Evolutionary conservation across 2,113 vertebrate genomes (phyloP).

Genomic region (Octodon degus): DNA sequence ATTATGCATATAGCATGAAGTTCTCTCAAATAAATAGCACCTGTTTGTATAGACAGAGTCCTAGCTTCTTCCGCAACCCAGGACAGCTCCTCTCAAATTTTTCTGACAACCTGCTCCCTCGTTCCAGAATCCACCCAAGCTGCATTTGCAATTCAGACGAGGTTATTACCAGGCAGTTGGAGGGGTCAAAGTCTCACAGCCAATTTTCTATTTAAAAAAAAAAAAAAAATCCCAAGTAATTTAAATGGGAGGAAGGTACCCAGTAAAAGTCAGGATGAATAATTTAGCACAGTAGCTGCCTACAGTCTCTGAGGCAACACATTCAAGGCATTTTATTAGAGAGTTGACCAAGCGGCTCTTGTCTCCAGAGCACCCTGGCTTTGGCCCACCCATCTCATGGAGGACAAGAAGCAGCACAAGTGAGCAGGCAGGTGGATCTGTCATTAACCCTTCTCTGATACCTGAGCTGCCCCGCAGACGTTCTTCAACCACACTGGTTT

Average conservation of each 20-base stretch:
- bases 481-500: not conserved
- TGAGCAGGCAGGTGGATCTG: not conserved
- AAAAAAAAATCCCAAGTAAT: constrained; percentile 77
- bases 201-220: constrained; percentile 73
- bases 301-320: constrained; percentile 36
- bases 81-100: constrained; percentile 34
- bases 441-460: constrained; percentile 46
- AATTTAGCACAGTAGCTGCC: constrained; percentile 68
- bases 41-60: constrained; percentile 39
- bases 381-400: not conserved
- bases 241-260: constrained; percentile 77
- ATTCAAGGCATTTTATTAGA: constrained; percentile 47
- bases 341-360: not conserved
- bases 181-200: constrained; percentile 77
- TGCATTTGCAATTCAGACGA: constrained; percentile 71
- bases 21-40: constrained; percentile 65
- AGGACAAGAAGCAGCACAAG: not conserved
- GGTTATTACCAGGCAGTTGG: constrained; percentile 74
- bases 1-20: constrained; percentile 37
- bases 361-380: constrained; percentile 51
- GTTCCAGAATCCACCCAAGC: constrained; percentile 48
- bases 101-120: constrained; percentile 37
- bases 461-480: not conserved
- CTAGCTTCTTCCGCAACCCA: not conserved
- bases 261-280: constrained; percentile 76